Base-by-base conservation (phyloP, 1,140 invertebrate genomes). In the Panagrolaimus sp. region DNA sequence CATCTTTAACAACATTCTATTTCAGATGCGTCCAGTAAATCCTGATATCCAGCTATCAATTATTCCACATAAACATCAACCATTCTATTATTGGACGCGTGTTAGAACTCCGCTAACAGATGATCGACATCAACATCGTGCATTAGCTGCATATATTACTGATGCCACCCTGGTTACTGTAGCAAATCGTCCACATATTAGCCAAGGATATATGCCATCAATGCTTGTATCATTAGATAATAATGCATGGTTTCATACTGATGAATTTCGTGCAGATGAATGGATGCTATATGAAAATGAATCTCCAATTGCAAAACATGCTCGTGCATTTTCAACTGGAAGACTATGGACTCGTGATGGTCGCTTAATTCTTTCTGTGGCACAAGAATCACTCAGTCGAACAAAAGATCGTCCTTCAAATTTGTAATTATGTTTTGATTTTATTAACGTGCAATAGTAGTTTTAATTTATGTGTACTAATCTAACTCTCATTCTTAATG, bases 201-300 rank as follows among this genome's bases (percentile, higher is more conserved):
- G 66, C 23, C 65, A 65, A 11, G 75, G 75, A 5, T 78, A 73
- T 31, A 46, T 71, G 4, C 76, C 76, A 0, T 70, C 70, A 3
- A 78, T 78, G 76, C 47, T 74, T 11, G 72, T 78, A 43, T 74
- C 71, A 7, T 62, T 78, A 11, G 76, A 78, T 53, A 78, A 78
- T 64, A 67, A 57, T 53, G 45, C 79, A 9, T 73, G 72, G 68
- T 70, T 78, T 47, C 76, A 78, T 61, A 66, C 72, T 9, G 43
- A 61, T 23, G 67, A 79, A n/a, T 78, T 79, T 45, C 38, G 74
- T 23, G 72, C 71, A n/a, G 77, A 78, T 67, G 77, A 78, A 11
- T 78, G 76, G 76, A 63, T 78, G 71, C 63, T 78, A 13, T 78
- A 78, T 44, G 76, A 78, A 57, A 76, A 71, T 42, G 57, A 70